Evolutionary conservation across 64 coral and sea anemone genomes (phyloP).

Genomic region (Orbicella faveolata): DNA sequence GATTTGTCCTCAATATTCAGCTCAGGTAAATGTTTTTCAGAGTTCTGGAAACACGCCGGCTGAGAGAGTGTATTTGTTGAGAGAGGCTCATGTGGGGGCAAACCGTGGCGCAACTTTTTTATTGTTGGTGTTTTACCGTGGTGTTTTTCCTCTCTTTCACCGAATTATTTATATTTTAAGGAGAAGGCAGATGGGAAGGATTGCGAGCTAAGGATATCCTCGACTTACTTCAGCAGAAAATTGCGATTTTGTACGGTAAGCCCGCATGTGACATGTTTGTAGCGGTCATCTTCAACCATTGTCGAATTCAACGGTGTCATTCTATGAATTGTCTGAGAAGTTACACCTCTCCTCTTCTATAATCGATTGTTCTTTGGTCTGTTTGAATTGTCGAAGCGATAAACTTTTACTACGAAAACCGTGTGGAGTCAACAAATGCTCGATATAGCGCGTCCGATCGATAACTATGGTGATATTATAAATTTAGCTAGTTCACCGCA

Average conservation of each 20-base stretch:
- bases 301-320: constrained; percentile 18
- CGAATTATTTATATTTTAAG: constrained; percentile 43
- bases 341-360: neutral
- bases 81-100: constrained; percentile 12
- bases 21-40: constrained; percentile 61
- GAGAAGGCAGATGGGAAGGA: constrained; percentile 74
- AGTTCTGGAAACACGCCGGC: constrained; percentile 17
- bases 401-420: neutral
- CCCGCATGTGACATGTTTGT: neutral
- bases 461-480: constrained; percentile 50
- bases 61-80: constrained; percentile 31
- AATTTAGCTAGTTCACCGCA: neutral
- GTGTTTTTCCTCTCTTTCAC: constrained; percentile 23
- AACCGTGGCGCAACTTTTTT: constrained; percentile 23
- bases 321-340: neutral
- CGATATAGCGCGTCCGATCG: neutral
- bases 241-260: constrained; percentile 96
- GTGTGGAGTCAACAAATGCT: constrained; percentile 17
- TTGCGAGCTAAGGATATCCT: constrained; percentile 89
- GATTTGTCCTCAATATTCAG: constrained; percentile 89
- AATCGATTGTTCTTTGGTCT: constrained; percentile 6
- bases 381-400: constrained; percentile 13
- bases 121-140: neutral
- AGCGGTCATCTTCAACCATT: neutral
- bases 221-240: constrained; percentile 76